A percentile compares a stretch with the other conserved stretches of the same genome.
These are phyloP conservation scores for Steatornis caripensis DNA, from an alignment of 2,113 vertebrate genomes.

Conservation along the genomic window DNA sequence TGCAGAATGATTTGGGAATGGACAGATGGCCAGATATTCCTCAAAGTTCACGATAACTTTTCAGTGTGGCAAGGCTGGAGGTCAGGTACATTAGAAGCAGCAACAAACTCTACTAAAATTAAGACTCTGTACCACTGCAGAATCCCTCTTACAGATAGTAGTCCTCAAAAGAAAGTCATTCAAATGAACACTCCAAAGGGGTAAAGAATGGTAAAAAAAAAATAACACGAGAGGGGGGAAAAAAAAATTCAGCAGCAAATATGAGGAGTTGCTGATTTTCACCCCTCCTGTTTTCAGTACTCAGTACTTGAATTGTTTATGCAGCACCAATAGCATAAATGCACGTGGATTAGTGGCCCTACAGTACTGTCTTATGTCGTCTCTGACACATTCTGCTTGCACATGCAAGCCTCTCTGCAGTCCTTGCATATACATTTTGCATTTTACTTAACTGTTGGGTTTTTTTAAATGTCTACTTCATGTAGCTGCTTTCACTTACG, in stretches of 20 bases:
- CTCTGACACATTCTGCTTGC: background rate
- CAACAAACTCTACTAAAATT: background rate
- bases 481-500: background rate
- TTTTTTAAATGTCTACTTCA: background rate
- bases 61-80: background rate
- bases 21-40: constrained; percentile 26
- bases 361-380: background rate
- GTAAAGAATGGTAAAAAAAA: background rate
- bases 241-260: background rate
- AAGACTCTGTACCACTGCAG: background rate
- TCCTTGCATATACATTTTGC: background rate
- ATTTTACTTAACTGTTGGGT: background rate
- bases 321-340: background rate
- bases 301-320: background rate
- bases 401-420: background rate
- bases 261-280: background rate
- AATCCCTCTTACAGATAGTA: background rate
- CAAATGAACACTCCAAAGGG: background rate
- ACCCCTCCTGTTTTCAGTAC: background rate
- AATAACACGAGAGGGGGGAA: background rate
- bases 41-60: background rate
- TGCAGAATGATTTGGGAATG: background rate
- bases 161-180: background rate
- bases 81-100: background rate
- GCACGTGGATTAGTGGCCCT: background rate